Evolutionary conservation across 2,113 vertebrate genomes (phyloP).

Genomic region (Lichenostomus cassidix): DNA sequence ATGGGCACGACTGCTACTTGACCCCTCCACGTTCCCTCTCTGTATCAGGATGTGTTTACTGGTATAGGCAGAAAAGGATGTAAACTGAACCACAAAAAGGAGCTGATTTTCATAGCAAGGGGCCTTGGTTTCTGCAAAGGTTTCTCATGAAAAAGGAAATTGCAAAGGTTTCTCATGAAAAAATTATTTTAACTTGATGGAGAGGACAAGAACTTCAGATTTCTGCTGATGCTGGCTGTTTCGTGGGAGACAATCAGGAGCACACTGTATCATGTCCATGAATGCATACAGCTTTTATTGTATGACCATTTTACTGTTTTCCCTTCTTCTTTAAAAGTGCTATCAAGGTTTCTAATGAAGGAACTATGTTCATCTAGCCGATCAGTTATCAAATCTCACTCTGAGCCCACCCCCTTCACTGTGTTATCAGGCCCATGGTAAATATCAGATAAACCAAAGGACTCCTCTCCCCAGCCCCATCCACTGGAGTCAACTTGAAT

Average conservation of each 20-base stretch:
- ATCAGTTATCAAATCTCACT: background rate
- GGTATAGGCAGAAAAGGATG: background rate
- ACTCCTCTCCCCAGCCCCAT: background rate
- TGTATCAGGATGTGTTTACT: background rate
- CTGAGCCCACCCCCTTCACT: background rate
- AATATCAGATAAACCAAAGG: background rate
- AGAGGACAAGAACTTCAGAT: background rate
- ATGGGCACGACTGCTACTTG: rapidly evolving
- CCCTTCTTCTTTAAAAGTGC: background rate
- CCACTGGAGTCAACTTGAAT: background rate
- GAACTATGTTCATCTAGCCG: background rate
- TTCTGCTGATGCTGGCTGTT: background rate
- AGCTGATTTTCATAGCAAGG: background rate
- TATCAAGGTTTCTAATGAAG: background rate
- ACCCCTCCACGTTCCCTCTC: background rate
- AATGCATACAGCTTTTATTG: background rate
- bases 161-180: background rate
- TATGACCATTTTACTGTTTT: background rate
- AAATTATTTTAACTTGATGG: background rate
- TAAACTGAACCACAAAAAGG: background rate
- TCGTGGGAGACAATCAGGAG: background rate
- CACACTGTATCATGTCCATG: background rate
- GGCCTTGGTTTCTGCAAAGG: background rate
- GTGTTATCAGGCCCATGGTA: background rate
- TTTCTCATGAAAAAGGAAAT: background rate